A percentile compares a stretch with the other conserved stretches of the same genome.
Evolutionary conservation across 2,113 vertebrate genomes (phyloP).

Genomic region (Brachypteracias leptosomus): DNA sequence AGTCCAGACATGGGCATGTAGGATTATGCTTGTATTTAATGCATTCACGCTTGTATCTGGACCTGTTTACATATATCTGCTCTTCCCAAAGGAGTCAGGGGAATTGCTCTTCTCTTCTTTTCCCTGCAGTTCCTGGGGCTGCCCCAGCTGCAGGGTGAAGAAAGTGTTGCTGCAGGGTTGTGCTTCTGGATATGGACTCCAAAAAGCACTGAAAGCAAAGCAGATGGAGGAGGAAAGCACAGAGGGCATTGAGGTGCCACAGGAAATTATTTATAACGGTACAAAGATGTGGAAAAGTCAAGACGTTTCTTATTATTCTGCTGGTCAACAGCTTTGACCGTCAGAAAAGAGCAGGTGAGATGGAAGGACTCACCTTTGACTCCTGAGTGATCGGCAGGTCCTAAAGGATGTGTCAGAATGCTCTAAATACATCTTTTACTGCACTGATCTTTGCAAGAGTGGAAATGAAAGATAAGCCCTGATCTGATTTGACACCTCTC

Average conservation of each 20-base stretch:
- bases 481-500: slow-evolving; percentile 46
- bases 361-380: not conserved
- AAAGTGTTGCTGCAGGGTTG: not conserved
- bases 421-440: not conserved
- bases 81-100: not conserved
- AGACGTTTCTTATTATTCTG: not conserved
- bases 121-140: not conserved
- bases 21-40: not conserved
- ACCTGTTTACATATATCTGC: not conserved
- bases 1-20: fast-evolving
- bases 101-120: not conserved
- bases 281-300: not conserved
- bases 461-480: not conserved
- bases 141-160: not conserved
- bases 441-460: fast-evolving
- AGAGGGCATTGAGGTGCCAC: not conserved
- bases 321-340: not conserved
- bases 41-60: not conserved
- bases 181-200: not conserved
- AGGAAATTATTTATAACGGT: fast-evolving
- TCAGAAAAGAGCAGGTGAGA: not conserved
- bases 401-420: not conserved
- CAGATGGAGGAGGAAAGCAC: not conserved
- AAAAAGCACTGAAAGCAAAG: not conserved
- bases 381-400: not conserved